Evolutionary conservation across 2,797 vertebrate species (phyloP), one percentile per base, ranked within the genome.

Genomic region (Sandelia bainsii): DNA sequence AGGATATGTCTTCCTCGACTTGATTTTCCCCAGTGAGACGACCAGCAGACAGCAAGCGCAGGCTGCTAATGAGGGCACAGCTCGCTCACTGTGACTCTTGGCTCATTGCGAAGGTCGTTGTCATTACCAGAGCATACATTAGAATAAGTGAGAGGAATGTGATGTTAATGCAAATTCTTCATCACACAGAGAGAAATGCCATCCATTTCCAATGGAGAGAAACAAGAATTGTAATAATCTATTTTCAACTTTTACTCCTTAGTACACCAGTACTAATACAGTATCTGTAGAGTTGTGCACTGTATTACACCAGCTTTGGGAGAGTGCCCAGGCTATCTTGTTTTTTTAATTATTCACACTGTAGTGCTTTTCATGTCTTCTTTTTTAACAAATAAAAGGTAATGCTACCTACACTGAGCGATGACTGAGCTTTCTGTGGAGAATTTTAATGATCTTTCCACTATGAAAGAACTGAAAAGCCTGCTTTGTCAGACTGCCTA

Each of bases 11-110:
- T n/a, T 71, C 59, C 53, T 34, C 50, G 34, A 61, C 69, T 71
- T 57, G 40, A 72, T 65, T 53, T 62, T 22, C 13, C 12, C n/a
- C 8, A 8, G 70, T 6, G 62, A 79, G 63, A 59, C 13, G 14
- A 34, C 10, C 17, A 2, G 58, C 40, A 59, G 73, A 74, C 72
- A 70, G 68, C n/a, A 5, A 65, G 54, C 2, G 13, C 49, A 37
- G 52, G 61, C 71, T 6, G 60, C 81, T 89, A 88, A 90, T 85
- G 82, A 87, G 86, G 87, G 42, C 34, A 12, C 48, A 29, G 49
- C 77, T 61, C 17, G 1, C 52, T 58, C 66, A 23, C 59, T 0
- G 9, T 27, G 72, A 77, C 69, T 70, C 58, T 3, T 6, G 1
- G 49, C 73, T 73, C 29, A 19, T 17, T 11, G 44, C 1, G 19